phyloP scores from a whole-genome alignment of 2,797 vertebrate genomes.

The Lateolabrax maculatus region DNA sequence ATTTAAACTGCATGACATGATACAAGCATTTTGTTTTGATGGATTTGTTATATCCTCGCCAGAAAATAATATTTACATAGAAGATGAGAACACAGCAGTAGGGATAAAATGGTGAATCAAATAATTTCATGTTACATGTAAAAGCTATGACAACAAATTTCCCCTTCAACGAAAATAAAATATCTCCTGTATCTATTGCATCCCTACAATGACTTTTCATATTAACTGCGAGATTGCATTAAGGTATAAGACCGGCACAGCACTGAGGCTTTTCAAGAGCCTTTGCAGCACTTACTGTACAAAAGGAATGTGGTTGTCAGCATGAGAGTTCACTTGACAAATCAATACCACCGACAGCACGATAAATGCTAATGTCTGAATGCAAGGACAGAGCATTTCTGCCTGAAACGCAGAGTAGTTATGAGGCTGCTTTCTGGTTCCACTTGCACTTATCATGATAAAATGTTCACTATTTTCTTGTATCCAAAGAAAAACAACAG shows the following conservation, averaged over 20 bases:
- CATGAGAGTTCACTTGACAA: slow-evolving; percentile 50
- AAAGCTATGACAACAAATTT: slow-evolving; percentile 26
- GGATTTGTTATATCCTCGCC: slow-evolving; percentile 27
- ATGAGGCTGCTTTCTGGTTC: slow-evolving; percentile 23
- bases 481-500: not conserved
- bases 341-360: slow-evolving; percentile 61
- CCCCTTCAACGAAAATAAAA: slow-evolving; percentile 23
- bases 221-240: slow-evolving; percentile 38
- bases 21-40: slow-evolving; percentile 51
- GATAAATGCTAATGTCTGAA: slow-evolving; percentile 55
- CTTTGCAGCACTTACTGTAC: slow-evolving; percentile 37
- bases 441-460: slow-evolving; percentile 4
- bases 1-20: slow-evolving; percentile 58
- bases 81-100: not conserved
- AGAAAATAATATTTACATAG: slow-evolving; percentile 21
- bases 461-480: slow-evolving; percentile 17
- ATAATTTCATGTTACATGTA: not conserved
- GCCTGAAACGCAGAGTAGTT: slow-evolving; percentile 13
- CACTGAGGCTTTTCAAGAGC: slow-evolving; percentile 40
- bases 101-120: not conserved
- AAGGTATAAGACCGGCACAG: slow-evolving; percentile 24
- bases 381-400: slow-evolving; percentile 32
- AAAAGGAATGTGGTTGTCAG: slow-evolving; percentile 57
- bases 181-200: slow-evolving; percentile 2
- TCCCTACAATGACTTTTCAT: slow-evolving; percentile 8